phyloP scores from a whole-genome alignment of 2,888 invertebrate genomes.

The Hanleya hanleyi region DNA sequence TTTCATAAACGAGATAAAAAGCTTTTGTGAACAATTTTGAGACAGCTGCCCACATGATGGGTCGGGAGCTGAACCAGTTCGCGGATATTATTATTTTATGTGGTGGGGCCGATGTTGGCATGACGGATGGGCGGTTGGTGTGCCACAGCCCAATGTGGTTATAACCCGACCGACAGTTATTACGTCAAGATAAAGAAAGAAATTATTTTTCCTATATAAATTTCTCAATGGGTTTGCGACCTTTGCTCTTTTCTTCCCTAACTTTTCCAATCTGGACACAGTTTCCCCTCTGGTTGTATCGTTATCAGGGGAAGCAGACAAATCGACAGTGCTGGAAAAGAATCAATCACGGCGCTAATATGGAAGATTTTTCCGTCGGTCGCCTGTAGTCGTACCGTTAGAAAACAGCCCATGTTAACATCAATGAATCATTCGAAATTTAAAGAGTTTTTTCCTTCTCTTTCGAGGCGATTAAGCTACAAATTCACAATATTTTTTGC shows the following conservation, averaged over 20 bases:
- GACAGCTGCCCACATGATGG: no score
- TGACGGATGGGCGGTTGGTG: slow-evolving; percentile 6
- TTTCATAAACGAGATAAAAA: no score
- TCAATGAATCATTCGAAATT: background rate
- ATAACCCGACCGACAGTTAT: background rate
- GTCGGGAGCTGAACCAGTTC: no score
- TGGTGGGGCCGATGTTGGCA: no score
- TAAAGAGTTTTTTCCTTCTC: slow-evolving; percentile 1
- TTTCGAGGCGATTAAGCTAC: no score
- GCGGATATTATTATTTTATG: no score
- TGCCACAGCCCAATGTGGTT: background rate
- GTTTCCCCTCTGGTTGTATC: background rate
- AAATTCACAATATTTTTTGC: no score
- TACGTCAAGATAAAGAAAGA: slow-evolving; percentile 11
- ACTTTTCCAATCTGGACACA: background rate
- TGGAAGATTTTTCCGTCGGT: no score
- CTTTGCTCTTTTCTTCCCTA: background rate
- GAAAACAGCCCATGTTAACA: no score
- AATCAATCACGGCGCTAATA: slow-evolving; percentile 4
- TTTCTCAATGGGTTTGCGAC: slow-evolving; percentile 8
- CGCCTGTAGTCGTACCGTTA: no score
- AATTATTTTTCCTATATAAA: slow-evolving; percentile 12
- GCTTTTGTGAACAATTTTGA: no score
- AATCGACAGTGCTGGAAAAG: background rate
- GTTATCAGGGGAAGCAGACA: background rate